Conservation (phyloP, 2,113 vertebrate species). For the Cepphus grylle region DNA sequence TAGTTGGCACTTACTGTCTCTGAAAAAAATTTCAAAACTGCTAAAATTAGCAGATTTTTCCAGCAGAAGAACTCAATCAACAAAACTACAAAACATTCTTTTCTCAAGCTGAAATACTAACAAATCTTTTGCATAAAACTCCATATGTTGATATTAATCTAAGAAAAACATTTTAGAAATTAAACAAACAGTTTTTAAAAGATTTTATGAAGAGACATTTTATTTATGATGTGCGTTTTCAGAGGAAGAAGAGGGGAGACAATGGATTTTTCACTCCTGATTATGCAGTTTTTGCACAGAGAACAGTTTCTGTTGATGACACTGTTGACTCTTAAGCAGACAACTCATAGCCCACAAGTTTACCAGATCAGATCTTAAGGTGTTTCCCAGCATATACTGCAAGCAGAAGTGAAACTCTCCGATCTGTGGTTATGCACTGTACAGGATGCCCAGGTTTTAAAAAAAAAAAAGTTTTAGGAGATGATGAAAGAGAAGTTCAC, state of each 20-base stretch:
- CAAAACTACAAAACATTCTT: not conserved
- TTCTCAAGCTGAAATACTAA: not conserved
- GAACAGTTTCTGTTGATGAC: fast-evolving
- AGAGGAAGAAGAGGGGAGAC: not conserved
- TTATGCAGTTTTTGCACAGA: not conserved
- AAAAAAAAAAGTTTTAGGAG: not conserved
- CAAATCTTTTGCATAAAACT: not conserved
- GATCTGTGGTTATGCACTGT: not conserved
- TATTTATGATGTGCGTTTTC: not conserved
- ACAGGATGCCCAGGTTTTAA: not conserved
- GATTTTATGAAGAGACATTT: not conserved
- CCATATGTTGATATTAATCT: not conserved
- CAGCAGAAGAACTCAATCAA: not conserved
- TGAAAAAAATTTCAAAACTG: not conserved
- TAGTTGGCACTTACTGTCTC: not conserved
- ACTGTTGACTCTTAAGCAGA: not conserved
- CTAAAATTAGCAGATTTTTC: not conserved
- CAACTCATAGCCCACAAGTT: fast-evolving
- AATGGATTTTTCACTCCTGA: not conserved
- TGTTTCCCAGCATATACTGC: not conserved
- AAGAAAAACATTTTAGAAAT: not conserved
- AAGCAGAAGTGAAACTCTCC: not conserved
- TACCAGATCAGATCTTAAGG: not conserved
- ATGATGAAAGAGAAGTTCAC: not conserved
- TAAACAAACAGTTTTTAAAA: not conserved